These are phyloP conservation scores for Agrotis exclamationis DNA, from an alignment of 2,888 invertebrate genomes.

Conservation along the genomic window DNA sequence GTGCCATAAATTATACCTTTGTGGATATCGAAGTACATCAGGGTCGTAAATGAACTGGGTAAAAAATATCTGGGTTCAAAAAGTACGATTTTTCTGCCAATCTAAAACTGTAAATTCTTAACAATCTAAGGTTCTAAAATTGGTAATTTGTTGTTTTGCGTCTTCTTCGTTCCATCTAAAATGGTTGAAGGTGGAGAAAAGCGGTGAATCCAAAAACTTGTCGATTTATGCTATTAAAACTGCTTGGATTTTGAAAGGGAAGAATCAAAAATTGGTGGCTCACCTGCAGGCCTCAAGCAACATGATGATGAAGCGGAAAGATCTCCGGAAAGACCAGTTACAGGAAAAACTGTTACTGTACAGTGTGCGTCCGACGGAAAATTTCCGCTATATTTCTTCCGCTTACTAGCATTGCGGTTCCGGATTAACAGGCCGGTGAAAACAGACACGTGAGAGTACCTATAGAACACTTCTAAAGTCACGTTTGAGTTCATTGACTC, in stretches of 20 bases:
- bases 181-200: too few species aligned
- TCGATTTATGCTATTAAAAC: too few species aligned
- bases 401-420: background rate
- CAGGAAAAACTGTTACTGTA: background rate
- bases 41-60: background rate
- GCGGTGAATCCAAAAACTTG: too few species aligned
- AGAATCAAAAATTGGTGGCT: too few species aligned
- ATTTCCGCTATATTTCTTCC: conserved; percentile 11
- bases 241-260: too few species aligned
- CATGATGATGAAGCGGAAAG: background rate
- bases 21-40: too few species aligned
- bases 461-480: background rate
- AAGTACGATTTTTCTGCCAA: too few species aligned
- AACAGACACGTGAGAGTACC: conserved; percentile 2
- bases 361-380: background rate
- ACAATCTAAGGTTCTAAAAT: too few species aligned
- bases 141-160: too few species aligned
- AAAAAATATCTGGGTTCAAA: background rate
- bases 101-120: too few species aligned
- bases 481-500: conserved; percentile 3
- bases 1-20: background rate
- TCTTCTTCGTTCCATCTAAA: too few species aligned
- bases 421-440: background rate
- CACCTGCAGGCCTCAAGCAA: background rate
- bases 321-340: background rate